Evolutionary conservation across 2,888 invertebrate genomes (phyloP), one percentile per base, ranked within the genome.

Genomic region (Endomychus coccineus): DNA sequence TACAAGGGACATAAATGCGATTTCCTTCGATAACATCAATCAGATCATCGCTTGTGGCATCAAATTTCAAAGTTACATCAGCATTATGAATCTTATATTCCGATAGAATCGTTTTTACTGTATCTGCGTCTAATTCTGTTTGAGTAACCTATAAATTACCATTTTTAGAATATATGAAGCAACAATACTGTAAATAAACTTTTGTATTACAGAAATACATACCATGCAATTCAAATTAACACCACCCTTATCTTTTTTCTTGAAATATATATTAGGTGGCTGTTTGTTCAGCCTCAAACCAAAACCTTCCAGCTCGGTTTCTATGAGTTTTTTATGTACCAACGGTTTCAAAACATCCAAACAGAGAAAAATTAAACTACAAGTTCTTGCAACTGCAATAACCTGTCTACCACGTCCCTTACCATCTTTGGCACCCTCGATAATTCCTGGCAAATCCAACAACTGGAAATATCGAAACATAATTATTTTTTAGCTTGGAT

Each of bases 1-100:
- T 95, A 70, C 97, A 97, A 2, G 98, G 98, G 51, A 97, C 80
- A 65, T 97, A 98, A 52, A 98, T 86, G 42, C 98, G 77, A 70
- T 99, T 98, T 36, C 98, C 98, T 70, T 99, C 98, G 47, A 98
- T 87, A 4, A 96, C 87, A 68, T 98, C 98, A 55, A 98, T 98
- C 25, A 99, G 71, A 67, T 99, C 98, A 61, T 99, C 98, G 51
- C 91, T 86, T 1, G 91, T 92, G 0, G 96, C 94, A 66, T 99
- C 95, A 56, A 83, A 90, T 45, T 89, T 77, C 27, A 98, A 71
- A 0, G 94, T 94, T 37, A 98, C 87, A 62, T 98, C 98, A 9
- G 98, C 98, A 65, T 99, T 98, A 65, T 97, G 95, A 41, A 98
- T 97, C 70, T 89, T 90, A 66, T 99, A 99, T 66, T 99, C 98